These are phyloP conservation scores for Cremastinae sp. DNA, from an alignment of 2,888 invertebrate genomes.

Conservation along the genomic window DNA sequence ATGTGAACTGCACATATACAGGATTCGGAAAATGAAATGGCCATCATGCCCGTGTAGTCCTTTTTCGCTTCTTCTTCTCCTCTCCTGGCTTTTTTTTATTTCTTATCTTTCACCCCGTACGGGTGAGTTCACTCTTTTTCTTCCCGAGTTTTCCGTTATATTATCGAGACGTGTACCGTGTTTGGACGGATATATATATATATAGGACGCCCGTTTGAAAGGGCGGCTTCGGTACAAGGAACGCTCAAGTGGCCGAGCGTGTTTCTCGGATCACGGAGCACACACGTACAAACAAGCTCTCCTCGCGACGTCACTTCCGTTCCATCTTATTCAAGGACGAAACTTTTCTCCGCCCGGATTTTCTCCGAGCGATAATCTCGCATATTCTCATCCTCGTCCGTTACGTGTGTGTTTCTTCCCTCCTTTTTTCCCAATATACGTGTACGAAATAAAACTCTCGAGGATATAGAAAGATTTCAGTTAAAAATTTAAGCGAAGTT, in stretches of 20 bases:
- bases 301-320: constrained; percentile 28
- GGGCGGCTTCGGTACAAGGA: constrained; percentile 10
- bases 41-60: constrained; percentile 1
- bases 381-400: constrained; percentile 13
- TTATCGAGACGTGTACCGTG: no score
- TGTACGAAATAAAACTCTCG: no score
- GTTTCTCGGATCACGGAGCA: constrained; percentile 37
- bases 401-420: no score
- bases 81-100: constrained; percentile 7
- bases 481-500: no score
- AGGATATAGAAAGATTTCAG: no score
- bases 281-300: constrained; percentile 12
- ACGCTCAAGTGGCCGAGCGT: constrained; percentile 37
- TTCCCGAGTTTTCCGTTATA: constrained; percentile 26
- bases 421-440: no score
- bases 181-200: neutral
- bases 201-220: constrained; percentile 7
- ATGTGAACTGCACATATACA: constrained; percentile 31
- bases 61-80: no score
- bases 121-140: neutral
- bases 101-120: constrained; percentile 8
- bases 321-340: constrained; percentile 20
- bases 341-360: constrained; percentile 11
- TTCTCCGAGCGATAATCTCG: constrained; percentile 12
- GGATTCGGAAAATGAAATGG: constrained; percentile 43